Evolutionary conservation across 2,113 vertebrate species (phyloP), one percentile per base, ranked within the genome.

Genomic region (Ahaetulla prasina): DNA sequence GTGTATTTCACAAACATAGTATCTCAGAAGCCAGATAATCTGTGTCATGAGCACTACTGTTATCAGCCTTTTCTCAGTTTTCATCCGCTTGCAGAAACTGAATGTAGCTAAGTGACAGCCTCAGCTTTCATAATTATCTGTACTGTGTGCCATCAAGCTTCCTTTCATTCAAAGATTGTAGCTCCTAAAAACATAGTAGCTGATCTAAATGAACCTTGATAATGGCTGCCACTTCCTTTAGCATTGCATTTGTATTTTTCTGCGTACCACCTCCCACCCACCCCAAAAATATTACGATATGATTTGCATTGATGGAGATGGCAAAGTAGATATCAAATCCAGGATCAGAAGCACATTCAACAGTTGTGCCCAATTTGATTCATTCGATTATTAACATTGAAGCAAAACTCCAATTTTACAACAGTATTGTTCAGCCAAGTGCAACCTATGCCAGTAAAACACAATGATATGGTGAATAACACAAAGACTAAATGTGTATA

Each of bases 41-140:
- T 93, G 92, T 94, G 89, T 91, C 89, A 68, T 1, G 3, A 49
- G 5, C 92, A 93, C n/a, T 47, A 2, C 63, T 92, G n/a, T 92
- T 89, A 87, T 9, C 23, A 90, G 55, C 50, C 3, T 90, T 57
- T 0, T 91, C 88, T 50, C 20, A 9, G 7, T 52, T 87, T 43
- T 88, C 85, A 91, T 1, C 1, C 85, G 20, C 2, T 18, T 12
- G 86, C 35, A 6, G 91, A 91, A 80, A 6, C 0, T 89, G 87
- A 88, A 80, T 80, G 23, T 3, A 43, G 1, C 63, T 74, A 88
- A 50, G 9, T 23, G 92, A 2, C 16, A 88, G 1, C 4, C 90
- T 94, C 89, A 85, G 9, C 43, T 57, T 49, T 94, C 89, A 4
- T 3, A 30, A 20, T 91, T 35, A 1, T 1, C 22, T 89, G 74